Evolutionary conservation across 2,113 vertebrate genomes (phyloP).

Genomic region (Paradoxurus hermaphroditus): DNA sequence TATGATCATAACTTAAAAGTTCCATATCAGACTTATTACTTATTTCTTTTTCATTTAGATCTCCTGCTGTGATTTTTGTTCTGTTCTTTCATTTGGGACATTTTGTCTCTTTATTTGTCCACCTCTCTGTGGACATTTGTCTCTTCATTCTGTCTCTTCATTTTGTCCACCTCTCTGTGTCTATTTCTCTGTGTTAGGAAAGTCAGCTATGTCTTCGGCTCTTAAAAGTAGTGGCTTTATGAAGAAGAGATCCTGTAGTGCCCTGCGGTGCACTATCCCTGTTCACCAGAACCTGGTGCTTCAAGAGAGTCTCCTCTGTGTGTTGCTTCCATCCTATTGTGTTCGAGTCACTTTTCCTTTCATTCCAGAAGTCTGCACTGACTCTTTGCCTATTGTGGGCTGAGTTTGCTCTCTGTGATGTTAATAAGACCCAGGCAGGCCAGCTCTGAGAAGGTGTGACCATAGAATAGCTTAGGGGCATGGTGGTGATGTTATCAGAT

Average conservation of each 20-base stretch:
- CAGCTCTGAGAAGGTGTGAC: not conserved
- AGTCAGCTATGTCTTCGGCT: not conserved
- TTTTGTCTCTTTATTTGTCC: not conserved
- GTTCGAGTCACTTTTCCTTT: not conserved
- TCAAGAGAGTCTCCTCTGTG: not conserved
- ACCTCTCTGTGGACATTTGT: not conserved
- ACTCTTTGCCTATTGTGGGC: not conserved
- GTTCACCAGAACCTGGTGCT: not conserved
- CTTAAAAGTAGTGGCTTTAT: not conserved
- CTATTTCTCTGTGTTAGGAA: not conserved
- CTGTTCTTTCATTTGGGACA: not conserved
- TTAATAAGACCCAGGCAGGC: not conserved
- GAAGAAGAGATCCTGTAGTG: not conserved
- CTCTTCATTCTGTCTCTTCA: not conserved
- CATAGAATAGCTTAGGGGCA: not conserved
- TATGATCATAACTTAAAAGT: not conserved
- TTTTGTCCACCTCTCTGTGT: not conserved
- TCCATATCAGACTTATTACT: not conserved
- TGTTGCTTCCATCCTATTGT: not conserved
- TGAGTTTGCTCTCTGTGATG: not conserved
- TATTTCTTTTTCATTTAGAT: not conserved
- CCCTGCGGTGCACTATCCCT: not conserved
- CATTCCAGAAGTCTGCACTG: not conserved
- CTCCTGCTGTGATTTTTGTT: not conserved
- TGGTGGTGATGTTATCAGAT: not conserved